A percentile compares a stretch with the other conserved stretches of the same genome.
phyloP scores from a whole-genome alignment of 2,797 vertebrate species.

The Lithobates pipiens region DNA sequence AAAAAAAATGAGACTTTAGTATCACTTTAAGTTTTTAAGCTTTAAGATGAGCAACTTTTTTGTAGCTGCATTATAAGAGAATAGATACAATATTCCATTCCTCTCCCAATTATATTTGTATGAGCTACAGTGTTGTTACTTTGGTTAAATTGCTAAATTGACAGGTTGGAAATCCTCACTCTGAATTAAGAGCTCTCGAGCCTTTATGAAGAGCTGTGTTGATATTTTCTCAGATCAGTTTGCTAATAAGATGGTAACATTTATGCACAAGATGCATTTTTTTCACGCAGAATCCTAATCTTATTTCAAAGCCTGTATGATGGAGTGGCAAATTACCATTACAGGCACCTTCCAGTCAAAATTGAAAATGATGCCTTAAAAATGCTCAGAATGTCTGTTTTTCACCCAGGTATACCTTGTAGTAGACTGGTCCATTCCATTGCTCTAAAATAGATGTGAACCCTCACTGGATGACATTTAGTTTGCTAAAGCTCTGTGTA shows the following conservation, averaged over 20 bases:
- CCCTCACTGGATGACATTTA: background rate
- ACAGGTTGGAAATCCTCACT: conserved; percentile 40
- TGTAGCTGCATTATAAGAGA: conserved; percentile 14
- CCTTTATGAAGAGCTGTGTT: conserved; percentile 48
- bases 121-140: conserved; percentile 36
- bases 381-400: background rate
- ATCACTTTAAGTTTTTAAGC: too few relatives aligned
- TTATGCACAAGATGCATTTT: conserved; percentile 15
- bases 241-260: conserved; percentile 35
- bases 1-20: too few relatives aligned
- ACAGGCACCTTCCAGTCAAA: too few relatives aligned
- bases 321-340: background rate
- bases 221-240: conserved; percentile 52
- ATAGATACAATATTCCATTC: conserved; percentile 19
- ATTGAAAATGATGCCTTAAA: background rate
- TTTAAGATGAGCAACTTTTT: background rate
- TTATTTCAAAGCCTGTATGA: background rate
- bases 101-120: conserved; percentile 53
- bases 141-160: conserved; percentile 49
- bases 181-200: conserved; percentile 52
- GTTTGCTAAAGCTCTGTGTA: background rate
- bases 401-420: background rate
- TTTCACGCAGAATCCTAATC: background rate
- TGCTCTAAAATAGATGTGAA: background rate
- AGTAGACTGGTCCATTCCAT: too few relatives aligned